A percentile compares a stretch with the other conserved stretches of the same genome.
These are phyloP conservation scores for Rhogogaster chlorosoma DNA, from an alignment of 2,888 invertebrate genomes.

Conservation along the genomic window DNA sequence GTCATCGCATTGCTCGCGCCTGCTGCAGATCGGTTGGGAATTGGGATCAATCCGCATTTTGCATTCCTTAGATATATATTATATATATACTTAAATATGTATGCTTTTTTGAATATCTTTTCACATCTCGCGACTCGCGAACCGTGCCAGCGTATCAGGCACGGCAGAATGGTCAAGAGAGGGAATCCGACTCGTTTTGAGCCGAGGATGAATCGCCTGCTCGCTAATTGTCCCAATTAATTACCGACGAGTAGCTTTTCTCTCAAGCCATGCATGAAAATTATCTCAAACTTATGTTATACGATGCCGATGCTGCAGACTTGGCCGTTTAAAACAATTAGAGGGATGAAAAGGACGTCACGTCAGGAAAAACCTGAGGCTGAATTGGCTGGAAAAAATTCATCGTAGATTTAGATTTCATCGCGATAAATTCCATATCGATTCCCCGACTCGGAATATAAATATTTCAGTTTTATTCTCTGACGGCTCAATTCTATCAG, in stretches of 20 bases:
- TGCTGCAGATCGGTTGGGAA: slow-evolving; percentile 25
- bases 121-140: neutral
- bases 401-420: neutral
- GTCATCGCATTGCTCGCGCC: slow-evolving; percentile 1
- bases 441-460: neutral
- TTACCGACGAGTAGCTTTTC: slow-evolving; percentile 8
- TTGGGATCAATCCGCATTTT: slow-evolving; percentile 26
- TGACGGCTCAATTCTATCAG: no score
- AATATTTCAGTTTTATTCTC: no score
- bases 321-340: neutral
- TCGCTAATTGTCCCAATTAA: slow-evolving; percentile 37
- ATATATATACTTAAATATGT: slow-evolving; percentile 26
- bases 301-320: neutral
- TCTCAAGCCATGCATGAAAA: neutral
- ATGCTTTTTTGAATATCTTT: slow-evolving; percentile 17
- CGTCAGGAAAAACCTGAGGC: neutral
- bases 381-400: neutral
- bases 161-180: neutral
- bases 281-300: slow-evolving; percentile 29
- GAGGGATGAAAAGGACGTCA: neutral
- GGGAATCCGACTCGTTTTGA: slow-evolving; percentile 20
- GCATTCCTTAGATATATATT: slow-evolving; percentile 19
- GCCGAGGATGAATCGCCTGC: slow-evolving; percentile 32
- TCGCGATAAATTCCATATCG: neutral
- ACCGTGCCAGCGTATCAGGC: neutral